A percentile compares a stretch with the other conserved stretches of the same genome.
phyloP scores from a whole-genome alignment of 2,797 vertebrate genomes.

The Myiothlypis coronata region DNA sequence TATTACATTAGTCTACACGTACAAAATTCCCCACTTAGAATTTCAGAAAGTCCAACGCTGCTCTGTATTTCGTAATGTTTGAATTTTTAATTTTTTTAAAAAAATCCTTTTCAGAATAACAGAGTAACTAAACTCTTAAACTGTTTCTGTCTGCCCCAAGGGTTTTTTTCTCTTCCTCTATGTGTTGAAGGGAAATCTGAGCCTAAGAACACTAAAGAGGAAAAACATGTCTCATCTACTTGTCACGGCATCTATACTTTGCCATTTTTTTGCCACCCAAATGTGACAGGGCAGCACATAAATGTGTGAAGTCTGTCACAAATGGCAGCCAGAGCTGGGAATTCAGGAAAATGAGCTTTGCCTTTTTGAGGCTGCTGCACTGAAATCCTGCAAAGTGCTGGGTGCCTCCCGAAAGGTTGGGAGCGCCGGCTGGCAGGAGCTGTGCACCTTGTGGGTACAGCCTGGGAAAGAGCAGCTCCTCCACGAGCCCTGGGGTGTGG shows the following conservation, averaged over 20 bases:
- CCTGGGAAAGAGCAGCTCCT: constrained; percentile 2
- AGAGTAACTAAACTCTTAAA: constrained; percentile 21
- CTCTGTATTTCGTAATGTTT: constrained; percentile 37
- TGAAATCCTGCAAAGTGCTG: constrained; percentile 49
- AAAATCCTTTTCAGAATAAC: constrained; percentile 23
- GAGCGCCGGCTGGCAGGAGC: background rate
- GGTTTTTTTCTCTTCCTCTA: constrained; percentile 41
- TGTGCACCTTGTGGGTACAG: constrained; percentile 15
- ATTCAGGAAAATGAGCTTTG: constrained; percentile 62
- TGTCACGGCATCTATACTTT: constrained; percentile 66
- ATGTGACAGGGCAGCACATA: constrained; percentile 65
- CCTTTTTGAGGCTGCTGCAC: constrained; percentile 59
- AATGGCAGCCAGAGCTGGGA: constrained; percentile 61
- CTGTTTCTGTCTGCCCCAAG: constrained; percentile 45
- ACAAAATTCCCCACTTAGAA: background rate
- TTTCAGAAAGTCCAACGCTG: background rate
- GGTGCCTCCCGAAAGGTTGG: constrained; percentile 46
- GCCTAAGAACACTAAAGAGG: constrained; percentile 56
- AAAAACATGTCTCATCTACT: constrained; percentile 64
- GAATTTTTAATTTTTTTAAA: constrained; percentile 7
- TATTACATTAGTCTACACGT: background rate
- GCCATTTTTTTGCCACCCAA: constrained; percentile 67
- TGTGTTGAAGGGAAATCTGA: constrained; percentile 65
- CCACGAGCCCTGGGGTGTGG: background rate
- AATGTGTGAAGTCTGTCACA: constrained; percentile 67